Percentiles rank a stretch among this genome's conserved stretches.
Conservation (phyloP, 2,888 invertebrate species). For the Apoda limacodes region DNA sequence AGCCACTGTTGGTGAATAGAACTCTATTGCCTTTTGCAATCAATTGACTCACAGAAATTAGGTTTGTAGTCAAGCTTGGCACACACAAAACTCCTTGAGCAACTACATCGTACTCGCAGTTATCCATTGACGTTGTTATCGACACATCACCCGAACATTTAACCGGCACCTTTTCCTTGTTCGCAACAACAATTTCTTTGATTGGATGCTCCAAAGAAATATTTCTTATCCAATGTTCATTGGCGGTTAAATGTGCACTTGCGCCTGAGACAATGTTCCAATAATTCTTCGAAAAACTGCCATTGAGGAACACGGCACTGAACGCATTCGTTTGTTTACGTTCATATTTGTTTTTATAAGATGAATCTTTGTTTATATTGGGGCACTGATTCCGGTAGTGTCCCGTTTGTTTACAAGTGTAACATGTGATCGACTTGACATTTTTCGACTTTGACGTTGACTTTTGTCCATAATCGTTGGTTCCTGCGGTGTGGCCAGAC, state of each 20-base stretch:
- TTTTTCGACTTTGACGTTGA: neutral
- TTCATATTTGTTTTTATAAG: neutral
- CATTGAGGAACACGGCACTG: slow-evolving; percentile 15
- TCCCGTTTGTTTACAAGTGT: slow-evolving; percentile 4
- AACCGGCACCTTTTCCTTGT: slow-evolving; percentile 13
- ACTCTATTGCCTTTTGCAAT: slow-evolving; percentile 21
- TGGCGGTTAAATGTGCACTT: slow-evolving; percentile 12
- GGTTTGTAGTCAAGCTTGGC: slow-evolving; percentile 15
- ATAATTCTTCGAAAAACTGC: slow-evolving; percentile 9
- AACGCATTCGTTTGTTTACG: slow-evolving; percentile 11
- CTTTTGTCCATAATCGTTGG: slow-evolving; percentile 1
- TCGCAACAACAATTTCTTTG: slow-evolving; percentile 16
- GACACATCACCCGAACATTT: slow-evolving; percentile 14
- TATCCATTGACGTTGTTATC: slow-evolving; percentile 9
- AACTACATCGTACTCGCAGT: slow-evolving; percentile 14
- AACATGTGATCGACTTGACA: slow-evolving; percentile 1
- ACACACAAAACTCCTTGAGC: slow-evolving; percentile 16
- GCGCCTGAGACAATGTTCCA: slow-evolving; percentile 17
- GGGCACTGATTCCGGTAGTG: slow-evolving; percentile 7
- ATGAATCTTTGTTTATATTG: no score
- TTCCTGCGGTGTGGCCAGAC: neutral
- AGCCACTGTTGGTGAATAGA: slow-evolving; percentile 17
- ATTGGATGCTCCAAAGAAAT: neutral
- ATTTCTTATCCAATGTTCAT: slow-evolving; percentile 8
- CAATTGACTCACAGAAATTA: slow-evolving; percentile 16